These are phyloP conservation scores for Tachysurus fulvidraco DNA, from an alignment of 2,113 vertebrate species.

Conservation along the genomic window DNA sequence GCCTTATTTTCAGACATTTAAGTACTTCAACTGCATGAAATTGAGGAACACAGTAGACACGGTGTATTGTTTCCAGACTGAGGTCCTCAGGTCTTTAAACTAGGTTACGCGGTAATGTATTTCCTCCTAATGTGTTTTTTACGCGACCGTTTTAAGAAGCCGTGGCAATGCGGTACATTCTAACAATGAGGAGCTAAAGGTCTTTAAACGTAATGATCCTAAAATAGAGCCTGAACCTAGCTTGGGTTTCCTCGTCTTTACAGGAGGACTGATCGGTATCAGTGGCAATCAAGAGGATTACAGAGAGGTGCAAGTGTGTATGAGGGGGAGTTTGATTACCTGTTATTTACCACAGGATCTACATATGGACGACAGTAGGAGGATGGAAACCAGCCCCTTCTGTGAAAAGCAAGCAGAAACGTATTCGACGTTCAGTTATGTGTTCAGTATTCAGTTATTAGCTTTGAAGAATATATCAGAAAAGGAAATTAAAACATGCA, in stretches of 20 bases:
- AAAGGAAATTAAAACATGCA: background rate
- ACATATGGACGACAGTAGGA: constrained; percentile 82
- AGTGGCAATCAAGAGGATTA: constrained; percentile 50
- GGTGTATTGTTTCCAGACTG: background rate
- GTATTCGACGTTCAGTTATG: constrained; percentile 3
- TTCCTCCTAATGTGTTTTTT: constrained; percentile 29
- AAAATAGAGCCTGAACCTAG: constrained; percentile 46
- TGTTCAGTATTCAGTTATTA: no score
- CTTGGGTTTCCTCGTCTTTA: constrained; percentile 45
- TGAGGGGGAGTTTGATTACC: constrained; percentile 65
- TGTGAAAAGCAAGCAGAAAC: constrained; percentile 63
- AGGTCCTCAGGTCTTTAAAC: background rate
- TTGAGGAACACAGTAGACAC: background rate
- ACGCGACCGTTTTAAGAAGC: background rate
- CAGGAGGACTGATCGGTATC: constrained; percentile 46
- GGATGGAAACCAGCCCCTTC: constrained; percentile 96
- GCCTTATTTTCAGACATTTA: background rate
- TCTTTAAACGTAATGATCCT: constrained; percentile 27
- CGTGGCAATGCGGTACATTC: background rate
- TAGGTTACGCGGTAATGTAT: constrained; percentile 1
- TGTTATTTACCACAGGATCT: constrained; percentile 79
- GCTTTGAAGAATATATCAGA: background rate
- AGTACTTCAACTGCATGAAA: background rate
- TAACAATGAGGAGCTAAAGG: constrained; percentile 38
- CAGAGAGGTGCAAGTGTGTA: constrained; percentile 37